These are phyloP conservation scores for Aphrophora alni DNA, from an alignment of 2,888 invertebrate genomes.

Conservation along the genomic window DNA sequence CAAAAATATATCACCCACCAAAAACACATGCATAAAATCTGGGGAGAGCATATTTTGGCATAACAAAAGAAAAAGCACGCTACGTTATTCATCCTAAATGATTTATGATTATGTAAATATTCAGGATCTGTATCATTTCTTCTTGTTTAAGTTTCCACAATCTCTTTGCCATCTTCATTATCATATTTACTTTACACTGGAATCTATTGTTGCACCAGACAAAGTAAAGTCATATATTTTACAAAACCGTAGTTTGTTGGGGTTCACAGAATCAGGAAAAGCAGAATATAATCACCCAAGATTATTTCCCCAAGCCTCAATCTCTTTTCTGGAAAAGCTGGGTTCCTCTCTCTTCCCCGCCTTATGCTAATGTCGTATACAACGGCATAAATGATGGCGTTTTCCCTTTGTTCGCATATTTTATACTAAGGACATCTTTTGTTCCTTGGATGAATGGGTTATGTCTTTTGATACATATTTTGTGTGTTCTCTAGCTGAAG, in stretches of 20 bases:
- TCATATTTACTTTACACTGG: neutral
- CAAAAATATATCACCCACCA: no score
- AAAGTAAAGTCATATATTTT: no score
- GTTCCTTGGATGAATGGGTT: slow-evolving; percentile 37
- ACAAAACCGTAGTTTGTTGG: no score
- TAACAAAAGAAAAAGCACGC: no score
- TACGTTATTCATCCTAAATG: no score
- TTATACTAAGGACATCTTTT: slow-evolving; percentile 38
- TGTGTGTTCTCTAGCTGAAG: slow-evolving; percentile 31
- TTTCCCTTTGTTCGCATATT: slow-evolving; percentile 31
- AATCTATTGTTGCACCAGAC: no score
- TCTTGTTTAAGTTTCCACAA: neutral
- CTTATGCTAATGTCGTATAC: slow-evolving; percentile 28
- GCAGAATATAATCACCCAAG: slow-evolving; percentile 37
- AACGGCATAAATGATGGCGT: slow-evolving; percentile 35
- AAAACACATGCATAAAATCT: no score
- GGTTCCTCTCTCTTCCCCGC: neutral
- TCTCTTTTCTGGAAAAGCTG: slow-evolving; percentile 7
- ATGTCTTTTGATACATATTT: slow-evolving; percentile 39
- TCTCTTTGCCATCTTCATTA: neutral
- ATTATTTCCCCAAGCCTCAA: slow-evolving; percentile 29
- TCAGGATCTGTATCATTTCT: neutral
- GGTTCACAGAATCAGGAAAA: slow-evolving; percentile 37
- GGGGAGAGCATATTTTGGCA: no score
- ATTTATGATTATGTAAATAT: neutral